Evolutionary conservation across 23 tunicate species (phyloP), one percentile per base, ranked within the genome.

Genomic region (Trididemnum clinides): DNA sequence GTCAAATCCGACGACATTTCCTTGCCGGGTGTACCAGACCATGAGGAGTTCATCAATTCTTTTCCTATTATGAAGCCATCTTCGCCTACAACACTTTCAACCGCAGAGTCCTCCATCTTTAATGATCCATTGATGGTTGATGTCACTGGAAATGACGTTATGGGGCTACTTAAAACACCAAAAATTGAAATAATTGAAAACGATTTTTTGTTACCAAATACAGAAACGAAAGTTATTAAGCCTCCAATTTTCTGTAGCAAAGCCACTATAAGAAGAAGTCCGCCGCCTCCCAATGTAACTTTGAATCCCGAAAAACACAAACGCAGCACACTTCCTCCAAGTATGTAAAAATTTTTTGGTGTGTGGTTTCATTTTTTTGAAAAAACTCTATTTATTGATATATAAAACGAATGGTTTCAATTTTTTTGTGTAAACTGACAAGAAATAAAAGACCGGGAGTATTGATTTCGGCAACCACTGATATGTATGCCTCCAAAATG

Each of bases 261-360:
- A 20, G 84, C 88, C 0, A 71, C 82, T 0, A 87, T 92, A 10
- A 49, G 98, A 33, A 58, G 98, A 57, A 94, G 98, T 51, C 98
- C 98, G 12, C 98, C 98, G 26, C 98, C 98, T 25, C 98, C 98
- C 1, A 94, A 94, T 54, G 88, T 94, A 28, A 94, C 98, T 27
- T 81, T 94, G 28, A 94, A 94, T 50, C 98, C 98, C 28, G 90
- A 94, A 51, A 89, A 94, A 32, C 94, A 94, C 82, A 94, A 87
- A 75, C 89, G 91, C 31, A 89, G 81, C 69, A 19, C 90, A 20
- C 33, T 94, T 29, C 98, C 98, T 33, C 78, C 71, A 86, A 95
- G 98, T 84, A 49, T 51, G 81, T 78, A 5, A n/a, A 66, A 31
- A 15, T 44, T 44, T 44, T n/a, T n/a, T n/a, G n/a, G n/a, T n/a